Conservation (phyloP, 2,113 vertebrate genomes). For the Prionailurus viverrinus region DNA sequence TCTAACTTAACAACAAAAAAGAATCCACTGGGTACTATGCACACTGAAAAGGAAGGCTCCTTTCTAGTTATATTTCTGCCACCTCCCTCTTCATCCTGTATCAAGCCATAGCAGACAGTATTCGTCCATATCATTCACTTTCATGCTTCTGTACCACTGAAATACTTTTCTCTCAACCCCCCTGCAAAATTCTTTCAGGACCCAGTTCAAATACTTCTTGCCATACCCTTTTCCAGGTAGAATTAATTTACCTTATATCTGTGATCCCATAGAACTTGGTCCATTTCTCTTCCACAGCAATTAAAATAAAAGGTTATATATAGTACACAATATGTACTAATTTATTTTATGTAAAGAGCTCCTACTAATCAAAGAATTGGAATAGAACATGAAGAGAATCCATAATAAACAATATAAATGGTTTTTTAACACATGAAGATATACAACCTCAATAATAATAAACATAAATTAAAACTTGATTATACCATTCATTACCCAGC, state of each 20-base stretch:
- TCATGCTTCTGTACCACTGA: not conserved
- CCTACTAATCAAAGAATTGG: constrained; percentile 6
- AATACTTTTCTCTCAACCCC: not conserved
- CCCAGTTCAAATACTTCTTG: not conserved
- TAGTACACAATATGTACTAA: not conserved
- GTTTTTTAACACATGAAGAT: not conserved
- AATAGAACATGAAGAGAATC: not conserved
- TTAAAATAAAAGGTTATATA: not conserved
- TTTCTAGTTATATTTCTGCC: not conserved
- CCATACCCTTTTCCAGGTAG: not conserved
- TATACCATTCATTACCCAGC: constrained; percentile 21
- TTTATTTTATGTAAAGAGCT: not conserved
- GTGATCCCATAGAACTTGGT: not conserved
- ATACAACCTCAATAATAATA: constrained; percentile 22
- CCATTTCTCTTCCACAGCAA: not conserved
- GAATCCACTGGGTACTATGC: not conserved
- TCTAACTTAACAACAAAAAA: constrained; percentile 17
- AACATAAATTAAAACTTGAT: constrained; percentile 24
- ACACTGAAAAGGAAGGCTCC: constrained; percentile 10
- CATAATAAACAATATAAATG: not conserved
- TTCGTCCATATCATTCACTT: not conserved
- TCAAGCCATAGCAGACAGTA: not conserved
- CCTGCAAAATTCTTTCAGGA: constrained; percentile 25
- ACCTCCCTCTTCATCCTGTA: not conserved
- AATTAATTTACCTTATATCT: not conserved